Evolutionary conservation across 2,797 vertebrate genomes (phyloP), one percentile per base, ranked within the genome.

Genomic region (Aythya fuligula): DNA sequence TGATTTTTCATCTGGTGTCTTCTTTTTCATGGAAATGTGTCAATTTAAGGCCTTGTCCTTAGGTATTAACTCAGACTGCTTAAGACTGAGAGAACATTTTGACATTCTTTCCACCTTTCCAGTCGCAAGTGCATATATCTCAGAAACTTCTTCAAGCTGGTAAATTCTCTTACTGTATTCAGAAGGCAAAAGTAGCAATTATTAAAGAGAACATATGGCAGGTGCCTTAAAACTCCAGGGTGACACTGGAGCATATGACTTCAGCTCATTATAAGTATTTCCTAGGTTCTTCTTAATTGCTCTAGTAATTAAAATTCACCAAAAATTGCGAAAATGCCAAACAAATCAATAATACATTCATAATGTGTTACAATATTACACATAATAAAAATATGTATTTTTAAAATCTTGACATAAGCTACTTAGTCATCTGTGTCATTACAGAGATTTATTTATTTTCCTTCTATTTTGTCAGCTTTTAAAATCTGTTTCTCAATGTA

Each of bases 151-250:
- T 90, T 2, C 70, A 84, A 89, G 43, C 83, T 93, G 85, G 64
- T 94, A 95, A 89, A 81, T 91, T 91, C 39, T 84, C 71, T 80
- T 47, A 32, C 67, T 77, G 30, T 45, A 84, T 38, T 84, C 72
- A 73, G 54, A 91, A 96, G 82, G 53, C 34, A 92, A 90, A 91
- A 95, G 43, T 64, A 89, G 87, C 81, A 94, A 90, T 97, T 95
- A 96, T 96, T 97, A 94, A 94, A 95, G 36, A 69, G 61, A 97
- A 90, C 97, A 97, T 97, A 97, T 93, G 96, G 94, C 81, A 97
- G 89, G 73, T 94, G 92, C 87, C 88, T 95, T 90, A 94, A 95
- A 95, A 84, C 94, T 94, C 92, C 76, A 91, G 90, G 89, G 90
- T 96, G 86, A 95, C 72, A 80, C 61, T 90, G 89, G 94, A 94